Percentiles rank a stretch among this genome's conserved stretches.
Evolutionary conservation across 2,888 invertebrate genomes (phyloP).

Genomic region (Zaprionus obscuricornis): DNA sequence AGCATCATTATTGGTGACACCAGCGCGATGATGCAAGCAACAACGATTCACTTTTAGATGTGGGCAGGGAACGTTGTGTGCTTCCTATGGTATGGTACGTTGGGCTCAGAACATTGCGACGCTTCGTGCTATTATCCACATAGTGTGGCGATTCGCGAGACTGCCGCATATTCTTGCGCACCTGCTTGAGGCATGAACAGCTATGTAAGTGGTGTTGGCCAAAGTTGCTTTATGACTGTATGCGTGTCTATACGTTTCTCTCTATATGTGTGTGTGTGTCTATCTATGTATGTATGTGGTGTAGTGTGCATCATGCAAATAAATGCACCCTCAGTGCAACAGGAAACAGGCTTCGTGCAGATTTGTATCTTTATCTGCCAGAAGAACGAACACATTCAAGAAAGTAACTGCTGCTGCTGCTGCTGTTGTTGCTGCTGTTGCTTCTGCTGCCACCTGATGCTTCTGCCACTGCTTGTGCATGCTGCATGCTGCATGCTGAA

Average conservation of each 20-base stretch:
- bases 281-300: no score
- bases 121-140: conserved; percentile 63
- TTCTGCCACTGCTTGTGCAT: conserved; percentile 13
- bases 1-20: conserved; percentile 60
- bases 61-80: conserved; percentile 59
- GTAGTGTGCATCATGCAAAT: conserved; percentile 76
- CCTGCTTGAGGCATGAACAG: conserved; percentile 54
- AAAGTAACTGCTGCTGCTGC: conserved; percentile 56
- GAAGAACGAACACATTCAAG: conserved; percentile 57
- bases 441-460: conserved; percentile 11
- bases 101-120: conserved; percentile 44
- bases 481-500: background rate
- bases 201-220: conserved; percentile 47
- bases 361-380: conserved; percentile 75
- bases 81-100: conserved; percentile 37
- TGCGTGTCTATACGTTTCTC: no score
- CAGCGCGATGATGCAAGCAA: conserved; percentile 33
- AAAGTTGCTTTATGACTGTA: conserved; percentile 20
- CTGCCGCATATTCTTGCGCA: conserved; percentile 39
- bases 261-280: background rate
- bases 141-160: background rate
- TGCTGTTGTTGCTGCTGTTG: conserved; percentile 1
- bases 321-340: conserved; percentile 78
- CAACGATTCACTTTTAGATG: conserved; percentile 64
- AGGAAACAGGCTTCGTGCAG: conserved; percentile 78